phyloP scores from a whole-genome alignment of 2,888 invertebrate species.

The Sinopyrophorus schimmeli region DNA sequence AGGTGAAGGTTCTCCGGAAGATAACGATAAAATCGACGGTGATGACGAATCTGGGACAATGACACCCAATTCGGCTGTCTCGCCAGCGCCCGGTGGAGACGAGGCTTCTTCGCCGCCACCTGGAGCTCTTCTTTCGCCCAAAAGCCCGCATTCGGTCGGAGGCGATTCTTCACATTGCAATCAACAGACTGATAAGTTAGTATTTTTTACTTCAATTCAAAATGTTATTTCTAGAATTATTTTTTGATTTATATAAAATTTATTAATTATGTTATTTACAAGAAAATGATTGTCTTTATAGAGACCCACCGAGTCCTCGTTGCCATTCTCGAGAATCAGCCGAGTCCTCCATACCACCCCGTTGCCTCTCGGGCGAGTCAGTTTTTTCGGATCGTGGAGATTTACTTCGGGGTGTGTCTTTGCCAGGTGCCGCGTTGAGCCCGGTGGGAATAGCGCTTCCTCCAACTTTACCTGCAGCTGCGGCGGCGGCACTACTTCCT shows the following conservation, averaged over 20 bases:
- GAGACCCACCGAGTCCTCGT: conserved; percentile 75
- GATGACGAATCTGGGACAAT: conserved; percentile 56
- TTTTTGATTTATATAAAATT: no score
- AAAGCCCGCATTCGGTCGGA: conserved; percentile 48
- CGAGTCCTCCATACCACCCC: conserved; percentile 67
- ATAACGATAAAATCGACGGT: conserved; percentile 55
- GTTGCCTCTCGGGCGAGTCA: conserved; percentile 80
- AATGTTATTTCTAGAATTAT: no score
- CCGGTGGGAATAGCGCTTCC: conserved; percentile 69
- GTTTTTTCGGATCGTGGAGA: conserved; percentile 68
- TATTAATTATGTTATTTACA: no score
- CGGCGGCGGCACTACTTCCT: conserved; percentile 68
- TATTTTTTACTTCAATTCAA: conserved; percentile 3
- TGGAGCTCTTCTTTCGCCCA: conserved; percentile 50
- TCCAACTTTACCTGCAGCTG: conserved; percentile 69
- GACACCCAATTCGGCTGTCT: conserved; percentile 53
- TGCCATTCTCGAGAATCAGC: conserved; percentile 81
- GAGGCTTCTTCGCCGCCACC: conserved; percentile 50
- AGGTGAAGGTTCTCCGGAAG: conserved; percentile 57
- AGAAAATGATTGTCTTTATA: conserved; percentile 60
- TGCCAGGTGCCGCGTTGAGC: conserved; percentile 64
- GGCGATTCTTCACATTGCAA: conserved; percentile 44
- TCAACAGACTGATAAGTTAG: conserved; percentile 44
- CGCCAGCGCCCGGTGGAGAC: conserved; percentile 51
- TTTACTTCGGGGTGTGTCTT: conserved; percentile 56